Evolutionary conservation across 2,797 vertebrate genomes (phyloP).

Genomic region (Spheniscus humboldti): DNA sequence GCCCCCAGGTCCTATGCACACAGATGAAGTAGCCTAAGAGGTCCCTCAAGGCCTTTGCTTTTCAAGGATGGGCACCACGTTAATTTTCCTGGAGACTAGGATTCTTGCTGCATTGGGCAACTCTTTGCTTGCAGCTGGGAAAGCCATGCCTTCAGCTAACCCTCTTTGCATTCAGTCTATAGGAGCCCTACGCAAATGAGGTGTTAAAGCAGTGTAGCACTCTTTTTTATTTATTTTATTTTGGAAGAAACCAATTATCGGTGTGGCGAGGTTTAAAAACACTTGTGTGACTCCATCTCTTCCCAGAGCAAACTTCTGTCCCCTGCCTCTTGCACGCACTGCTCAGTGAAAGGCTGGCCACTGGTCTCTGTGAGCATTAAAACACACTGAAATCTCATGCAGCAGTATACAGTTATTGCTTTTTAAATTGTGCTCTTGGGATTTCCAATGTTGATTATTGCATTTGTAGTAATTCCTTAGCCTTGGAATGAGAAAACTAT

Average conservation of each 20-base stretch:
- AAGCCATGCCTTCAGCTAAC: neutral
- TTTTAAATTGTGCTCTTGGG: neutral
- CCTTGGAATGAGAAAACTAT: neutral
- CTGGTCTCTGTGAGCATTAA: neutral
- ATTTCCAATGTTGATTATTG: neutral
- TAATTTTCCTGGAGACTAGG: neutral
- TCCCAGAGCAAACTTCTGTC: neutral
- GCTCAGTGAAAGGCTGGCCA: neutral
- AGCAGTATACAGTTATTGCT: neutral
- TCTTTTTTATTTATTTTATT: neutral
- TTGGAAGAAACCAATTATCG: neutral
- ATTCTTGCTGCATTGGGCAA: neutral
- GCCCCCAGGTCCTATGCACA: neutral
- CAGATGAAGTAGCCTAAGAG: neutral
- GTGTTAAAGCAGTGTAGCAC: neutral
- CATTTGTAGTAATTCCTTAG: neutral
- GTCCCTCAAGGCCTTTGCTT: neutral
- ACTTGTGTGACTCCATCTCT: neutral
- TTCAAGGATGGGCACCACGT: neutral
- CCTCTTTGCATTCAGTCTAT: neutral
- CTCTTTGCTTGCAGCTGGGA: neutral
- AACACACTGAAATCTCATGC: neutral
- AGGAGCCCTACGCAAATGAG: neutral
- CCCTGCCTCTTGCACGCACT: rapidly evolving
- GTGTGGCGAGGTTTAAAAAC: neutral